Evolutionary conservation across 1,140 invertebrate species (phyloP).

Genomic region (Amphibalanus amphitrite): DNA sequence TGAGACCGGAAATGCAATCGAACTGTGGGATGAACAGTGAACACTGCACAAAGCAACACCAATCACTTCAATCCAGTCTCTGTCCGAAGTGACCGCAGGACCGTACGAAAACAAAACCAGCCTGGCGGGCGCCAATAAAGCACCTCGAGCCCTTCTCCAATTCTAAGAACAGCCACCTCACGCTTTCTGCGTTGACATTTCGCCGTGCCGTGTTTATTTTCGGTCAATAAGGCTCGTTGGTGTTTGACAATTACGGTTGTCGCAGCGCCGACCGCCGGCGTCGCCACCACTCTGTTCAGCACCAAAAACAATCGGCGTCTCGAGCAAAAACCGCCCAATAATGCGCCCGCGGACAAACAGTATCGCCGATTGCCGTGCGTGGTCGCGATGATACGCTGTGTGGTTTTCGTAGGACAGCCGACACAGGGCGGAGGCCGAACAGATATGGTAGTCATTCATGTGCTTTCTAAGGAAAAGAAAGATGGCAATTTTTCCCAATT

Average conservation of each 20-base stretch:
- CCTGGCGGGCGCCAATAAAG: too few species aligned
- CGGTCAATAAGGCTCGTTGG: neutral
- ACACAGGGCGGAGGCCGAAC: neutral
- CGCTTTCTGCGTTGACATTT: neutral
- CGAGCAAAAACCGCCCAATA: neutral
- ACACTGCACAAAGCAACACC: too few species aligned
- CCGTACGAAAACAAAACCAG: too few species aligned
- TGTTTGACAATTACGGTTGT: neutral
- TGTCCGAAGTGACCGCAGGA: too few species aligned
- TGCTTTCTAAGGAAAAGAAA: too few species aligned
- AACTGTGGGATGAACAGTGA: too few species aligned
- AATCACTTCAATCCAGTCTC: too few species aligned
- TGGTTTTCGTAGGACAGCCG: neutral
- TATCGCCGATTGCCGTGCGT: neutral
- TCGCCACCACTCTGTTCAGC: neutral
- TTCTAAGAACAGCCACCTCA: conserved; percentile 1
- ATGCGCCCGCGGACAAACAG: conserved; percentile 1
- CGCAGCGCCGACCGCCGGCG: neutral
- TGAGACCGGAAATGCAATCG: too few species aligned
- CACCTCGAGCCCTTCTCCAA: neutral
- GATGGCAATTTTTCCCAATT: too few species aligned
- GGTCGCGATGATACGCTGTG: neutral
- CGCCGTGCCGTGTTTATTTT: neutral
- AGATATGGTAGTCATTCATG: too few species aligned
- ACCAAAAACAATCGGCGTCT: neutral